Conservation (phyloP, 1,140 invertebrate species). For the Eubasilissa regina region DNA sequence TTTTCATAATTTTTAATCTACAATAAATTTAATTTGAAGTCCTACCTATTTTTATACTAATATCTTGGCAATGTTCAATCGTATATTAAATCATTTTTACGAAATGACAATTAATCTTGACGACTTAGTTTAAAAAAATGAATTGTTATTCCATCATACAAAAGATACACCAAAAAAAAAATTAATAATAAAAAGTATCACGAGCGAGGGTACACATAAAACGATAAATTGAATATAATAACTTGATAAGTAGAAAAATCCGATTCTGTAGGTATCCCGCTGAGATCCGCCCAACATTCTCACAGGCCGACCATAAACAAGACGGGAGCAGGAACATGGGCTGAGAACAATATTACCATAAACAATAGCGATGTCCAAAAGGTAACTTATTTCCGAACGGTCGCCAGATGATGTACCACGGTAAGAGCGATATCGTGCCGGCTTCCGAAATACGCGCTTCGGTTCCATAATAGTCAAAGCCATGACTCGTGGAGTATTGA, state of each 20-base stretch:
- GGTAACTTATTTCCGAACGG: not conserved
- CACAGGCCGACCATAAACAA: constrained; percentile 14
- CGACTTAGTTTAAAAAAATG: too few species aligned
- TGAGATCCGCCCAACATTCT: not conserved
- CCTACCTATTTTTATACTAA: too few species aligned
- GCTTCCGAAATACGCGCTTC: constrained; percentile 12
- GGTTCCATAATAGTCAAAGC: not conserved
- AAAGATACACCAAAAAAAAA: too few species aligned
- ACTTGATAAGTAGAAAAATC: not conserved
- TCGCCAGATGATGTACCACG: not conserved
- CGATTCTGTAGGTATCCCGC: constrained; percentile 5
- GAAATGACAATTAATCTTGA: too few species aligned
- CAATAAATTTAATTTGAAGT: too few species aligned
- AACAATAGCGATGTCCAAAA: constrained; percentile 6
- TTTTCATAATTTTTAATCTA: too few species aligned
- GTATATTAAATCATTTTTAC: too few species aligned
- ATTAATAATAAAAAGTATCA: not conserved
- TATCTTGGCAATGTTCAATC: too few species aligned
- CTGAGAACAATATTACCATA: constrained; percentile 20
- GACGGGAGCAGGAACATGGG: constrained; percentile 15
- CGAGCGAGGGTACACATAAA: too few species aligned
- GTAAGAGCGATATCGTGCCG: constrained; percentile 7
- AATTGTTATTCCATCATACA: too few species aligned
- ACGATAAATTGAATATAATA: not conserved
- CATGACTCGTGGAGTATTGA: not conserved